Evolutionary conservation across 2,888 invertebrate genomes (phyloP), one percentile per base, ranked within the genome.

Genomic region (Chouioia cunea): DNA sequence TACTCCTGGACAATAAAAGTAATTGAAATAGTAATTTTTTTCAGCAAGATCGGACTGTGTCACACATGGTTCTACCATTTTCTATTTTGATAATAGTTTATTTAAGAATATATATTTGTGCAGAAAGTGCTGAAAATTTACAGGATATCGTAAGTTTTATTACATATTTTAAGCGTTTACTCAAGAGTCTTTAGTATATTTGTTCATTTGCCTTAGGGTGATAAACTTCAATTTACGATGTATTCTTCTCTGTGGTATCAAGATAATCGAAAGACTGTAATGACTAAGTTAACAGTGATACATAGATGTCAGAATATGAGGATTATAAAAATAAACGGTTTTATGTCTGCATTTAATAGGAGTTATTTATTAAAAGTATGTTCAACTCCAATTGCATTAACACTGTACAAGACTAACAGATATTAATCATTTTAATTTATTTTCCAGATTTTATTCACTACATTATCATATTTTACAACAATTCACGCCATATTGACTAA

Each of bases 381-480:
- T 50, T 63, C 22, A 6, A n/a, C 23, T 18, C 27, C 18, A 23
- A n/a, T 6, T 16, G n/a, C 10, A 18, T 50, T 0, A 6, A 4
- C 0, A n/a, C 14, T 23, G n/a, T 4, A 27, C 4, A 50, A n/a
- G 23, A 22, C 46, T 14, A 10, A 46, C 16, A 18, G 27, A n/a
- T 10, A 48, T 23, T 27, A n/a, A 10, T 10, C 23, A 27, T 54
- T 14, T 27, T 20, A n/a, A n/a, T n/a, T n/a, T n/a, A n/a, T 43
- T 59, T 65, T 69, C 18, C 23, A 70, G 70, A 54, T 70, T 22
- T 22, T 46, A 3, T 65, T 22, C 2, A 15, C 59, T 2, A 44
- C 70, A 0, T 65, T 54, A 14, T 70, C 70, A 2, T 65, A 65
- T 27, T 70, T 65, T 52, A 70, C 48, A 48, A 60, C 70, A 0